Conservation (phyloP, 2,113 vertebrate species). For the Epinephelus lanceolatus region DNA sequence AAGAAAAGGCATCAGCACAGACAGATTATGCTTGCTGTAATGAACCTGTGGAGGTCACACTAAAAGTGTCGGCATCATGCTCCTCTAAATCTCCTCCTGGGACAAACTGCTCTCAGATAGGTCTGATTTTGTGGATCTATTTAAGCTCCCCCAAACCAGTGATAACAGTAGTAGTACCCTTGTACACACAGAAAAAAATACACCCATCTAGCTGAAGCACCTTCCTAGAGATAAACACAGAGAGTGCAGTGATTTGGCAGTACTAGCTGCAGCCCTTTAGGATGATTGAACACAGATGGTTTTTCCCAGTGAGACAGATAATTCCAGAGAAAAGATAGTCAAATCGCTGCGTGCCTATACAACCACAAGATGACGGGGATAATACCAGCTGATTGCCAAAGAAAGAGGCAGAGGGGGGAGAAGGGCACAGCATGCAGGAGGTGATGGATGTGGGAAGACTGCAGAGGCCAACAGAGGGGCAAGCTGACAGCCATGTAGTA, state of each 20-base stretch:
- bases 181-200: not conserved
- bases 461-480: conserved; percentile 31
- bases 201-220: conserved; percentile 14
- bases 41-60: conserved; percentile 3
- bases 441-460: conserved; percentile 53
- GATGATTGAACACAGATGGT: conserved; percentile 67
- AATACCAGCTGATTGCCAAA: conserved; percentile 58
- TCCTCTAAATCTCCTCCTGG: not conserved
- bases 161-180: too few relatives aligned
- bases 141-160: not conserved
- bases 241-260: conserved; percentile 52
- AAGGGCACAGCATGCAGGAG: conserved; percentile 3
- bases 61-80: not conserved
- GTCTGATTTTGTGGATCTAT: not conserved
- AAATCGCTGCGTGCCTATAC: conserved; percentile 23
- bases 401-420: not conserved
- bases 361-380: conserved; percentile 50
- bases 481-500: conserved; percentile 8
- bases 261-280: conserved; percentile 27
- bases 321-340: conserved; percentile 39
- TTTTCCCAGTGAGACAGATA: conserved; percentile 46
- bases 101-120: conserved; percentile 20
- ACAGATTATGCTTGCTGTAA: conserved; percentile 17
- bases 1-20: not conserved
- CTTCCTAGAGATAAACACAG: conserved; percentile 25